These are phyloP conservation scores for Cynopterus brachyotis DNA, from an alignment of 2,113 vertebrate species.

Conservation along the genomic window DNA sequence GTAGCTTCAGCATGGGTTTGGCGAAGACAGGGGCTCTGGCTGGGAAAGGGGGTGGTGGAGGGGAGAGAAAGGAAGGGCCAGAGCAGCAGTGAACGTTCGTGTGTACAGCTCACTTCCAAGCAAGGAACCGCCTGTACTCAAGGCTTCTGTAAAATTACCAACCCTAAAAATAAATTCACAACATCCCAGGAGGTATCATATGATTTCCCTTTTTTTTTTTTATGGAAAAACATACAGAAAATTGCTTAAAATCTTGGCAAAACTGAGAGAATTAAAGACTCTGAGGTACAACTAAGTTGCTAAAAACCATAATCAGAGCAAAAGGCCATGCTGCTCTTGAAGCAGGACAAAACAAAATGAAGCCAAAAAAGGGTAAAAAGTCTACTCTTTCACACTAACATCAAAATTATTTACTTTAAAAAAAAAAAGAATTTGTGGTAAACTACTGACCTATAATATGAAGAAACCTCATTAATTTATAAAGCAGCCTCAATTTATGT, in stretches of 20 bases:
- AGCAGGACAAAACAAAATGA: not conserved
- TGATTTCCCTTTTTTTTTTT: conserved; percentile 19
- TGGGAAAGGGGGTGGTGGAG: not conserved
- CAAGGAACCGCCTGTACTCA: not conserved
- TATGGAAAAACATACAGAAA: not conserved
- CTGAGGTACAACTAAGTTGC: not conserved
- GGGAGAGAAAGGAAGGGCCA: not conserved
- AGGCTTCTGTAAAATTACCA: conserved; percentile 38
- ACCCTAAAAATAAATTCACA: conserved; percentile 62
- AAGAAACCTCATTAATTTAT: conserved; percentile 33
- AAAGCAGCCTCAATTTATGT: conserved; percentile 47
- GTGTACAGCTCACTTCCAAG: conserved; percentile 2
- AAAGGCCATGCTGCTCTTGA: not conserved
- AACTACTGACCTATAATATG: conserved; percentile 7
- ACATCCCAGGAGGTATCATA: conserved; percentile 21
- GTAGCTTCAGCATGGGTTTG: not conserved
- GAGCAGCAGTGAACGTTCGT: not conserved
- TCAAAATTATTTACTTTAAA: not conserved
- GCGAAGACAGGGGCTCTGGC: not conserved
- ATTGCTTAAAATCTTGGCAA: not conserved
- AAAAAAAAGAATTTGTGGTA: not conserved
- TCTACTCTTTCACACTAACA: not conserved
- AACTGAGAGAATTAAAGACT: not conserved
- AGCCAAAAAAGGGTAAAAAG: not conserved
- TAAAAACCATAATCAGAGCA: not conserved